Percentiles rank a stretch among this genome's conserved stretches.
Conservation (phyloP, 2,888 invertebrate species). For the Plebejus melissa region DNA sequence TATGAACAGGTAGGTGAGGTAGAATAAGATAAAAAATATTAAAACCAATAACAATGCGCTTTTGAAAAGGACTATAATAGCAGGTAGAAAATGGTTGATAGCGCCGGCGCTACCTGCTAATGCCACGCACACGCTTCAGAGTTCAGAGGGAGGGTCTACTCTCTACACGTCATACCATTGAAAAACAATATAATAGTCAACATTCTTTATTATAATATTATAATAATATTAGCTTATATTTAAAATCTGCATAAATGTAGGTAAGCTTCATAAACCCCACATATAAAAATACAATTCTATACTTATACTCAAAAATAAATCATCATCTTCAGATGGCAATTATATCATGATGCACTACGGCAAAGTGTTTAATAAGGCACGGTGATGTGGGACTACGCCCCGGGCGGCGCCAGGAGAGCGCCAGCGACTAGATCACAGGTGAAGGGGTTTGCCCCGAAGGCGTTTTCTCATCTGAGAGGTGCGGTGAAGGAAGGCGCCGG, state of each 20-base stretch:
- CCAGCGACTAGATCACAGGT: conserved; percentile 77
- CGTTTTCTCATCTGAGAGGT: conserved; percentile 69
- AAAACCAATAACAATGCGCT: background rate
- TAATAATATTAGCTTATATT: conserved; percentile 64
- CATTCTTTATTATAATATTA: conserved; percentile 62
- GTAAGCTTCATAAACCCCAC: conserved; percentile 72
- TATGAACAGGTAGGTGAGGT: background rate
- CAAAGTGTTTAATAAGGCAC: conserved; percentile 75
- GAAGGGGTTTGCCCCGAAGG: conserved; percentile 62
- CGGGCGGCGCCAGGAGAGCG: conserved; percentile 73
- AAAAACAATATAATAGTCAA: conserved; percentile 66
- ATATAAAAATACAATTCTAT: conserved; percentile 74
- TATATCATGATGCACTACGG: conserved; percentile 77
- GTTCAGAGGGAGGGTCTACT: conserved; percentile 25
- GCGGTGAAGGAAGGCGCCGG: conserved; percentile 80
- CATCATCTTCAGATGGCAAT: conserved; percentile 60
- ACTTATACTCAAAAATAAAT: conserved; percentile 73
- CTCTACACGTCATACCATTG: conserved; percentile 43
- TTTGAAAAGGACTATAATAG: conserved; percentile 25
- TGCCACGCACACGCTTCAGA: conserved; percentile 30
- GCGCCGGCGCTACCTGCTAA: conserved; percentile 65
- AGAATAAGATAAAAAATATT: background rate
- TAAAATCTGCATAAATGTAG: conserved; percentile 71
- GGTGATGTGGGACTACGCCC: conserved; percentile 73
- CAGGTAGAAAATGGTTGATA: conserved; percentile 38